Conservation (phyloP, 2,113 vertebrate species). For the Barbus barbus region DNA sequence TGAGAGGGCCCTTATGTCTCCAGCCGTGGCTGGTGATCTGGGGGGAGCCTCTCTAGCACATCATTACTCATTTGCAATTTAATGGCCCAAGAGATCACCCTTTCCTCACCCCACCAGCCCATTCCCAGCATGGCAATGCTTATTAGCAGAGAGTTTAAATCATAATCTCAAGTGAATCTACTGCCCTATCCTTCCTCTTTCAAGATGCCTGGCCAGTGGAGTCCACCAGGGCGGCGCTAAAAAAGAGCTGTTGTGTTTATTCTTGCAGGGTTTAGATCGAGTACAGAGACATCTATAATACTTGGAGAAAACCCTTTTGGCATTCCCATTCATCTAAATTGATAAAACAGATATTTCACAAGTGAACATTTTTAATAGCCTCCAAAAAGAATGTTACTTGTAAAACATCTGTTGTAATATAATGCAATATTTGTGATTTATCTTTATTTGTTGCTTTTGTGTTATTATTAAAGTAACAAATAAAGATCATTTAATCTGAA, state of each 20-base stretch:
- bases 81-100: conserved; percentile 75
- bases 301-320: not conserved
- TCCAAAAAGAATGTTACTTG: not conserved
- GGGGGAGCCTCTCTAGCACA: conserved; percentile 73
- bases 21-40: conserved; percentile 68
- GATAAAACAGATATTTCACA: not conserved
- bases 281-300: not conserved
- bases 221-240: conserved; percentile 54
- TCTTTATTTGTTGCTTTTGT: not conserved
- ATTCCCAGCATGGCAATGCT: conserved; percentile 71
- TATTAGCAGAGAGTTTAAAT: conserved; percentile 78
- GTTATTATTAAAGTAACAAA: not conserved
- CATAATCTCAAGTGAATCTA: conserved; percentile 57
- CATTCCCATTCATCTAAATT: not conserved
- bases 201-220: conserved; percentile 46
- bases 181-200: not conserved
- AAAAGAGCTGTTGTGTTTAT: not conserved
- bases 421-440: not conserved
- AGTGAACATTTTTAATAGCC: not conserved
- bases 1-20: conserved; percentile 43
- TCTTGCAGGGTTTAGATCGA: not conserved
- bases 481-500: too few relatives aligned
- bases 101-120: too few relatives aligned
- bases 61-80: conserved; percentile 80
- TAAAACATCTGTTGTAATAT: not conserved